phyloP scores from a whole-genome alignment of 2,113 vertebrate genomes.

The Brachionichthys hirsutus region DNA sequence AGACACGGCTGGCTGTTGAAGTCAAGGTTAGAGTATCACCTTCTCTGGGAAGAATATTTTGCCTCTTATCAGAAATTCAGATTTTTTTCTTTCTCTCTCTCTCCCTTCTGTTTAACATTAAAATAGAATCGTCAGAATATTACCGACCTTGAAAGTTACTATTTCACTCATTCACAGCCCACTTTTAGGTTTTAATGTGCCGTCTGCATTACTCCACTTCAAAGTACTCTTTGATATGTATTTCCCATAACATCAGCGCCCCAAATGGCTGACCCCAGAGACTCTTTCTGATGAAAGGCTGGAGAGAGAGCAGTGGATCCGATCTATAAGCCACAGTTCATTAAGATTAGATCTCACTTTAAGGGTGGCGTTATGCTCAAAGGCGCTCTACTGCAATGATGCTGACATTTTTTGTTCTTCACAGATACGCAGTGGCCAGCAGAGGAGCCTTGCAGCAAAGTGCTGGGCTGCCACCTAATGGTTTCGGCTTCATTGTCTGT shows the following conservation, averaged over 20 bases:
- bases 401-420: constrained; percentile 16
- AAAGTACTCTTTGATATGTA: constrained; percentile 67
- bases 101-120: constrained; percentile 20
- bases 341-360: constrained; percentile 62
- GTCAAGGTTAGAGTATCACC: constrained; percentile 51
- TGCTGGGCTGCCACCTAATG: constrained; percentile 68
- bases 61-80: constrained; percentile 53
- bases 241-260: constrained; percentile 53
- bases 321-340: constrained; percentile 51
- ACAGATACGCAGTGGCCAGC: constrained; percentile 25
- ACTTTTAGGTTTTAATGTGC: constrained; percentile 25
- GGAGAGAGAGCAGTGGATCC: constrained; percentile 31
- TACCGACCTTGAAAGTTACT: constrained; percentile 61
- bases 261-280: constrained; percentile 51
- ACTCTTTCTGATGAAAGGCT: constrained; percentile 36
- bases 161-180: constrained; percentile 15
- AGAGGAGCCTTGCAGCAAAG: constrained; percentile 23
- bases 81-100: constrained; percentile 12
- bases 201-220: constrained; percentile 49
- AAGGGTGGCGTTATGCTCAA: constrained; percentile 25
- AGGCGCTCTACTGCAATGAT: constrained; percentile 15
- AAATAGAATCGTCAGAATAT: constrained; percentile 22
- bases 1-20: constrained; percentile 25
- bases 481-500: constrained; percentile 28
- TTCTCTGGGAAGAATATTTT: constrained; percentile 30